Evolutionary conservation across 2,113 vertebrate species (phyloP).

Genomic region (Odocoileus hemionus): DNA sequence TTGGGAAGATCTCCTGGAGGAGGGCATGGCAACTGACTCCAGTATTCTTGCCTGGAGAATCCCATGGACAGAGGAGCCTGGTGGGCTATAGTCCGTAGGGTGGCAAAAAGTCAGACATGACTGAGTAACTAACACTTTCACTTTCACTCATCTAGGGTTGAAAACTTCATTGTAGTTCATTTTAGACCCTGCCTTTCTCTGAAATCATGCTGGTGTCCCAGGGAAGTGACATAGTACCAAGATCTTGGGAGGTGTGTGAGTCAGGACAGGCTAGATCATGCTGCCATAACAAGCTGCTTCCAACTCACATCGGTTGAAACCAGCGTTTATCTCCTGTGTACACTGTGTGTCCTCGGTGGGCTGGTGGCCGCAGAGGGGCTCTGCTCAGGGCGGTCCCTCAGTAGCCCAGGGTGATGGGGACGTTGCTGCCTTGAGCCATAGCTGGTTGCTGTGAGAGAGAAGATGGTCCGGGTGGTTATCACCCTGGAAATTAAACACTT

Average conservation of each 20-base stretch:
- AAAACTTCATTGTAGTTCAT: fast-evolving
- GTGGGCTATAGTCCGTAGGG: not conserved
- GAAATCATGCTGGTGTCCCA: not conserved
- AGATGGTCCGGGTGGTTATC: fast-evolving
- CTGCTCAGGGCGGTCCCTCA: not conserved
- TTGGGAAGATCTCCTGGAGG: not conserved
- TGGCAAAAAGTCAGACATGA: not conserved
- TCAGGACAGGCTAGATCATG: not conserved
- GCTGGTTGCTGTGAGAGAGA: not conserved
- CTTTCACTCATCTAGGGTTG: not conserved
- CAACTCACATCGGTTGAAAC: not conserved
- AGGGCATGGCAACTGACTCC: not conserved
- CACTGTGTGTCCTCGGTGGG: not conserved
- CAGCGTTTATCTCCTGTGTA: not conserved
- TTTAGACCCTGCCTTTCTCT: not conserved
- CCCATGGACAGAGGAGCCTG: not conserved
- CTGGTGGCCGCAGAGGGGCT: fast-evolving
- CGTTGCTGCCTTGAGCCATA: not conserved
- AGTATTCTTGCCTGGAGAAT: not conserved
- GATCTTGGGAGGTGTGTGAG: not conserved
- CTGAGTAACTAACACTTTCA: not conserved
- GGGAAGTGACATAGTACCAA: fast-evolving
- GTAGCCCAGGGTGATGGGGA: not conserved
- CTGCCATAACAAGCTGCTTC: not conserved
- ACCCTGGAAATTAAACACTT: not conserved